These are phyloP conservation scores for Mystacornis crossleyi DNA, from an alignment of 2,113 vertebrate species.

Conservation along the genomic window DNA sequence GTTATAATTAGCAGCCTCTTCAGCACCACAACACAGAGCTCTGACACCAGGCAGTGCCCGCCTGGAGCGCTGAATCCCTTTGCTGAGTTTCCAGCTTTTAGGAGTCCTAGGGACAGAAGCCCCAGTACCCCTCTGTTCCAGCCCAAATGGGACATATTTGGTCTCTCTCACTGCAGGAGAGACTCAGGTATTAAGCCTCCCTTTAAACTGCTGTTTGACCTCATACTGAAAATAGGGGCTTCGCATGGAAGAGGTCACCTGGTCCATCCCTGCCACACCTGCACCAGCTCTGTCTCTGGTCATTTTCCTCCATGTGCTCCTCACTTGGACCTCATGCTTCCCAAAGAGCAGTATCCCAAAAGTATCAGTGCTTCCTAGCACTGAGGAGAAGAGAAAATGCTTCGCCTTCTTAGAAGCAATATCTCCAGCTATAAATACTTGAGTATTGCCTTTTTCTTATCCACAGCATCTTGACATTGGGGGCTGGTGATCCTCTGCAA, in stretches of 20 bases:
- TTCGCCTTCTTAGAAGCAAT: background rate
- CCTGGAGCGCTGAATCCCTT: background rate
- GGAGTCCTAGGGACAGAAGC: background rate
- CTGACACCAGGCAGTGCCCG: background rate
- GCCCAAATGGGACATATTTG: background rate
- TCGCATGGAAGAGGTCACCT: background rate
- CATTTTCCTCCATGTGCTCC: background rate
- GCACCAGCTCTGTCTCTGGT: background rate
- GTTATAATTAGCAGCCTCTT: background rate
- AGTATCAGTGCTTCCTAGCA: background rate
- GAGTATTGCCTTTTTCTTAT: background rate
- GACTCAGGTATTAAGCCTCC: fast-evolving
- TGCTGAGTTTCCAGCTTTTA: background rate
- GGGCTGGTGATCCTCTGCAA: background rate
- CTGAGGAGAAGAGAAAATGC: background rate
- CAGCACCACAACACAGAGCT: background rate
- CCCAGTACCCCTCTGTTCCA: background rate
- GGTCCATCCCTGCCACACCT: background rate
- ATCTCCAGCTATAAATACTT: background rate
- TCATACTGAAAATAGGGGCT: background rate
- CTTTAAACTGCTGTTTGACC: background rate
- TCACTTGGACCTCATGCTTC: background rate
- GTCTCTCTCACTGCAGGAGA: background rate
- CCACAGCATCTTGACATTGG: conserved; percentile 21
- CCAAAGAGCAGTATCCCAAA: background rate